Evolutionary conservation across 2,113 vertebrate genomes (phyloP), one percentile per base, ranked within the genome.

Genomic region (Lanius ludovicianus): DNA sequence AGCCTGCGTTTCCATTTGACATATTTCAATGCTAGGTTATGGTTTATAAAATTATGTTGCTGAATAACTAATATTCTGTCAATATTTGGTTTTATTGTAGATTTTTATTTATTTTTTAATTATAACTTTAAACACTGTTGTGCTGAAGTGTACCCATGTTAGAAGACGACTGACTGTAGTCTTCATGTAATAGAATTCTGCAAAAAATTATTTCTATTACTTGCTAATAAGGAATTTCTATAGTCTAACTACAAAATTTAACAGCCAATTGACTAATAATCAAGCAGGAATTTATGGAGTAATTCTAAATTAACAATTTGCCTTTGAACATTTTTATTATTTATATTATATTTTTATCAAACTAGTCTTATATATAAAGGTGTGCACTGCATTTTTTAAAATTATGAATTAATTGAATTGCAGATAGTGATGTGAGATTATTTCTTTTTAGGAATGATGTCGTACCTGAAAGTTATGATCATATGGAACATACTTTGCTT

Each of bases 401-500:
- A 62, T 30, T 14, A 53, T 62, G 4, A 73, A 41, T 53, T 69
- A 31, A 64, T 3, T 82, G 20, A 81, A 53, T n/a, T 71, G 25
- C 24, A 44, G 31, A 31, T 25, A 67, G 33, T 95, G 24, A 88
- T 60, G 14, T 39, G 57, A 89, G 53, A 70, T 47, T 55, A 14
- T 65, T 62, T 59, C 33, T 89, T 95, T 95, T 50, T 77, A 98
- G 96, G 22, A 23, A 97, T 31, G 33, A 95, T 68, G 80, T 84
- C 13, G 4, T 63, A 86, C 83, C 89, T 53, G 86, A 94, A 96
- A 96, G 88, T 91, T 79, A 89, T 39, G 78, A 98, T 97, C 95
- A 87, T 84, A 60, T 95, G 97, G 98, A 97, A 97, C 84, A 46
- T 77, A 23, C 83, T 98, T 75, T 96, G 94, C 4, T 1, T 89